Percentiles rank a stretch among this genome's conserved stretches.
These are phyloP conservation scores for Hyalella azteca DNA, from an alignment of 2,888 invertebrate genomes.

Conservation along the genomic window DNA sequence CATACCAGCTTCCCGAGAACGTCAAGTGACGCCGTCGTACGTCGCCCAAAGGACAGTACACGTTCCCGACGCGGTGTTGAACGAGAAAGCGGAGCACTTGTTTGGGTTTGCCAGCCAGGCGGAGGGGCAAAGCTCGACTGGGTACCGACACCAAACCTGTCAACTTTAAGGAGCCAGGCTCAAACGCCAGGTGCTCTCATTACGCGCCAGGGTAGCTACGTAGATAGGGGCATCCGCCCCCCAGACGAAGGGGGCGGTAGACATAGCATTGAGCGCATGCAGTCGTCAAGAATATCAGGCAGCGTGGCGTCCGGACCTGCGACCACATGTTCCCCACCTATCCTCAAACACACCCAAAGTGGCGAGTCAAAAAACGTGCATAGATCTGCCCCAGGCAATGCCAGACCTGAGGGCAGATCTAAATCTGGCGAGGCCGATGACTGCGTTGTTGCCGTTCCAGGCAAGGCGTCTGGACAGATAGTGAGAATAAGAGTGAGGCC, in stretches of 20 bases:
- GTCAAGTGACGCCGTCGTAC: not conserved
- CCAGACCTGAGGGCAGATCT: slow-evolving; percentile 45
- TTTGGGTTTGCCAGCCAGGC: slow-evolving; percentile 56
- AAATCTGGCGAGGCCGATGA: slow-evolving; percentile 43
- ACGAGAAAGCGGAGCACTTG: slow-evolving; percentile 46
- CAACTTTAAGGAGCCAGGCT: slow-evolving; percentile 49
- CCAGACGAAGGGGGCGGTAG: slow-evolving; percentile 9
- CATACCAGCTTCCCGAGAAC: not conserved
- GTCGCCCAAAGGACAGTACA: not conserved
- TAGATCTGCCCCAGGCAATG: slow-evolving; percentile 55
- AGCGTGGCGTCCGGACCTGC: not conserved
- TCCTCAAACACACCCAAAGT: slow-evolving; percentile 32
- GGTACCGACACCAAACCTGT: slow-evolving; percentile 52
- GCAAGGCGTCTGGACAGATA: slow-evolving; percentile 47
- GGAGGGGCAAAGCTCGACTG: slow-evolving; percentile 57
- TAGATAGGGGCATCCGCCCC: not conserved
- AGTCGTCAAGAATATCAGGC: not conserved
- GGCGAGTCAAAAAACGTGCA: slow-evolving; percentile 54
- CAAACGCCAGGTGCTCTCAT: slow-evolving; percentile 44
- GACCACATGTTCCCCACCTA: slow-evolving; percentile 37
- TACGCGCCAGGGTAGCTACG: slow-evolving; percentile 24
- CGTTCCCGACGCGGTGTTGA: slow-evolving; percentile 18
- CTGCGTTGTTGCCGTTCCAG: slow-evolving; percentile 52
- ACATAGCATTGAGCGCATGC: slow-evolving; percentile 20
- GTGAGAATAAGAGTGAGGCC: slow-evolving; percentile 56